Base-by-base conservation (phyloP, 64 coral and sea anemone genomes). In the Cladopsammia gracilis region DNA sequence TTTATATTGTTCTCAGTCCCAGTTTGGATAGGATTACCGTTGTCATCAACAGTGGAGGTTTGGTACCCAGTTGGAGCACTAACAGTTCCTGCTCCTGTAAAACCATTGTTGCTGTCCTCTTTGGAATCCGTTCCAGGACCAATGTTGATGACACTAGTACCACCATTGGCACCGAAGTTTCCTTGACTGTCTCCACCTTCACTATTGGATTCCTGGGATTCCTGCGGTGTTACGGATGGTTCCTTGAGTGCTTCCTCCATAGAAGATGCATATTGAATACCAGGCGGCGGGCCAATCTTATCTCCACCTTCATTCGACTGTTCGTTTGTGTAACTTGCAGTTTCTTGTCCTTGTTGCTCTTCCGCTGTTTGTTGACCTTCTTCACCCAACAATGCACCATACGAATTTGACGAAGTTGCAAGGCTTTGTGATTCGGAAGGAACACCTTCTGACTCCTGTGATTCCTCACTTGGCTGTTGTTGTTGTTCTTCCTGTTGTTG, bases 231-330 rank as follows among this genome's bases (percentile, higher is more conserved):
- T 24, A 45, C 86, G n/a, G 48, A 49, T 12, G 68, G 86, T 34
- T 88, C 86, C 49, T 76, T 76, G 48, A 72, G 68, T 12, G 68
- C 86, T 62, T 72, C 86, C 7, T 76, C 86, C 1, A 73, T 72
- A 11, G 68, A 88, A 52, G 86, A 57, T 13, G 86, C 86, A 20
- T 72, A 73, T 18, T 88, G 86, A 42, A 73, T 19, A 19, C 86
- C 69, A 20, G 86, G 68, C 14, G 56, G 24, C 12, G 56, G 13
- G 1, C 50, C 56, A 43, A 4, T 42, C 49, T 88, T 72, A 2
- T 58, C 51, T 13, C 69, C 51, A 4, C 22, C 69, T 47, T 75
- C 86, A 58, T 23, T 57, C 2, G 25, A 10, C 49, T 73, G 86
- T 16, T 88, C 68, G 24, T 19, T 76, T 4, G 86, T 19, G 24